These are phyloP conservation scores for Apamea crenata DNA, from an alignment of 2,888 invertebrate genomes.

Conservation along the genomic window DNA sequence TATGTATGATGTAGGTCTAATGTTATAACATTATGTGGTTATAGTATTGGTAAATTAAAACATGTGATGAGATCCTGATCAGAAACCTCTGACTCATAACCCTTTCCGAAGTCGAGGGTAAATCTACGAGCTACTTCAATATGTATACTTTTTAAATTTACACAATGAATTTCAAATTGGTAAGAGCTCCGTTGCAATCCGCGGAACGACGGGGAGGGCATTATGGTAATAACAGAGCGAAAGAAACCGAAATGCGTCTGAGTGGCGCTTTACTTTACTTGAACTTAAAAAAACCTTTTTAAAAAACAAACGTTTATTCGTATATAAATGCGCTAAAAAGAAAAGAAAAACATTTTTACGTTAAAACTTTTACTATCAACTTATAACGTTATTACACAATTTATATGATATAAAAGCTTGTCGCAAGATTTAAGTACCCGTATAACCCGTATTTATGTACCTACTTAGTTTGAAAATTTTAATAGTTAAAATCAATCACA, in stretches of 20 bases:
- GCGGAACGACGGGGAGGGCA: neutral
- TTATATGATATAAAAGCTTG: too few species aligned
- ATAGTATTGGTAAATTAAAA: neutral
- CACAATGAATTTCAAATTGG: constrained; percentile 8
- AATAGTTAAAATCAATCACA: too few species aligned
- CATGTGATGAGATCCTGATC: neutral
- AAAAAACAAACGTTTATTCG: too few species aligned
- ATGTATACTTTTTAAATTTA: constrained; percentile 33
- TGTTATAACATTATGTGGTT: neutral
- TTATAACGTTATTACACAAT: too few species aligned
- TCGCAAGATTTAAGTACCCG: too few species aligned
- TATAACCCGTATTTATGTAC: too few species aligned
- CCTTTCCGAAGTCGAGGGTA: neutral
- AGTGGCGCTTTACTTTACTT: constrained; percentile 11
- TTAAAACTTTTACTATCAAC: too few species aligned
- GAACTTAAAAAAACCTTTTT: too few species aligned
- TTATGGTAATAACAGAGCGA: neutral
- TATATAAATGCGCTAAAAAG: too few species aligned
- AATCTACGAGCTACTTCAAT: neutral
- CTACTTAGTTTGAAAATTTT: too few species aligned
- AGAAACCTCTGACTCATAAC: too few species aligned
- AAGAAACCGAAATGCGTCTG: neutral
- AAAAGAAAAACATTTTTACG: too few species aligned
- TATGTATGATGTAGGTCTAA: neutral
- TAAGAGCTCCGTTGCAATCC: constrained; percentile 6